Evolutionary conservation across 2,797 vertebrate species (phyloP).

Genomic region (Orientallactaga sibirica): DNA sequence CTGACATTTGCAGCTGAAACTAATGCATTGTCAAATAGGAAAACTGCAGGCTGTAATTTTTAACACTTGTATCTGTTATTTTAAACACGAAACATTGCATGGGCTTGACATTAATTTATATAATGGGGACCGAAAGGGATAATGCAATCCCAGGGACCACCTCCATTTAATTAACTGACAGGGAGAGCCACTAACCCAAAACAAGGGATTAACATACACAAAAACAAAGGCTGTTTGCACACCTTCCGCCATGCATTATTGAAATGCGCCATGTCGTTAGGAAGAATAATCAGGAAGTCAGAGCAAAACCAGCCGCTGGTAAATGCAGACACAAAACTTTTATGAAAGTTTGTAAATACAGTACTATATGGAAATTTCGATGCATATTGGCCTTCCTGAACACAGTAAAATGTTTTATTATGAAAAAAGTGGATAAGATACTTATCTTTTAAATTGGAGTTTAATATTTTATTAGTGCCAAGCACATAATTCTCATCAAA

Average conservation of each 20-base stretch:
- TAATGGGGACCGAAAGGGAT: constrained; percentile 88
- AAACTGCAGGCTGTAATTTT: constrained; percentile 88
- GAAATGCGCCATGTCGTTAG: constrained; percentile 85
- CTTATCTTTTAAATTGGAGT: constrained; percentile 95
- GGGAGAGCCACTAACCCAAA: constrained; percentile 83
- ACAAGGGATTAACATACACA: constrained; percentile 6
- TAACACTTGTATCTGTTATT: constrained; percentile 89
- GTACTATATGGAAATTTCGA: constrained; percentile 91
- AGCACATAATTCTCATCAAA: constrained; percentile 94
- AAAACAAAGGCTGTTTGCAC: constrained; percentile 84
- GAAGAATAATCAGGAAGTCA: constrained; percentile 83
- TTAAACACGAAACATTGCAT: constrained; percentile 88
- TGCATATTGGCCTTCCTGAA: constrained; percentile 88
- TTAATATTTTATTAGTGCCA: constrained; percentile 95
- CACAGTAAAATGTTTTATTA: constrained; percentile 92
- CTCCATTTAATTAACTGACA: constrained; percentile 89
- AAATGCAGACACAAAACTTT: constrained; percentile 87
- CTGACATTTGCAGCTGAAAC: constrained; percentile 87
- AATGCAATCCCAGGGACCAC: constrained; percentile 86
- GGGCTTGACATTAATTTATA: constrained; percentile 90
- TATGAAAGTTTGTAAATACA: constrained; percentile 93
- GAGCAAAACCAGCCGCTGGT: constrained; percentile 83
- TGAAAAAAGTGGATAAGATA: constrained; percentile 92
- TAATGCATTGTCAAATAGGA: constrained; percentile 88
- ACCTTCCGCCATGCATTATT: constrained; percentile 88